Base-by-base conservation (phyloP, 2,888 invertebrate genomes). In the Anorthoa munda region DNA sequence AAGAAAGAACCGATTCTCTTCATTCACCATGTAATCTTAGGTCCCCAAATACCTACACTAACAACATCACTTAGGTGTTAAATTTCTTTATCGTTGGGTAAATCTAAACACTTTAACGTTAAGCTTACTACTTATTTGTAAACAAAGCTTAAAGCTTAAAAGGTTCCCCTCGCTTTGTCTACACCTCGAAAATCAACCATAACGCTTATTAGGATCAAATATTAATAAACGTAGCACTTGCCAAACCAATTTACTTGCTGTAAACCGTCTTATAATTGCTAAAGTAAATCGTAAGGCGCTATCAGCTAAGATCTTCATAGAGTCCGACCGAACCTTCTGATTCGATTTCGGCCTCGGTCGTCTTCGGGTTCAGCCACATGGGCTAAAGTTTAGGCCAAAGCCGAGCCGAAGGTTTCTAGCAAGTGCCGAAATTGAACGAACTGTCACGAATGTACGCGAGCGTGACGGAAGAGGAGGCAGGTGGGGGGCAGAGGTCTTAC, bases 271-370 rank as follows among this genome's bases (percentile, higher is more conserved):
- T 65, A 53, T 66, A 67, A 76, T 89, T 89, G 89, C 90, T 64
- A 61, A 71, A 45, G 70, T 76, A 84, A 84, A 86, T 79, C 66
- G 65, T 65, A 72, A 86, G 89, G 86, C 86, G 87, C 69, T 83
- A 77, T 77, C 64, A 31, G 31, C 31, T 31, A 31, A 31, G 7
- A 7, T 31, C 39, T 39, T 9, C 9, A 39, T 39, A 39, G 39
- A 9, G 39, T 39, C 39, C 7, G 39, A 39, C 39, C 9, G 39
- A 39, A 39, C 9, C 39, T 39, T 39, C 9, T 39, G 39, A 9
- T 39, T 39, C 39, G 39, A 9, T 9, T 39, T 39, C 39, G 39
- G 39, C 39, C 39, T 39, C 39, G 39, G 39, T 1, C 9, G 39
- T 9, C 39, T 9, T 39, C 39, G 39, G 39, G 0, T 39, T 39